phyloP scores from a whole-genome alignment of 2,113 vertebrate species.

The Terrapene triunguis region DNA sequence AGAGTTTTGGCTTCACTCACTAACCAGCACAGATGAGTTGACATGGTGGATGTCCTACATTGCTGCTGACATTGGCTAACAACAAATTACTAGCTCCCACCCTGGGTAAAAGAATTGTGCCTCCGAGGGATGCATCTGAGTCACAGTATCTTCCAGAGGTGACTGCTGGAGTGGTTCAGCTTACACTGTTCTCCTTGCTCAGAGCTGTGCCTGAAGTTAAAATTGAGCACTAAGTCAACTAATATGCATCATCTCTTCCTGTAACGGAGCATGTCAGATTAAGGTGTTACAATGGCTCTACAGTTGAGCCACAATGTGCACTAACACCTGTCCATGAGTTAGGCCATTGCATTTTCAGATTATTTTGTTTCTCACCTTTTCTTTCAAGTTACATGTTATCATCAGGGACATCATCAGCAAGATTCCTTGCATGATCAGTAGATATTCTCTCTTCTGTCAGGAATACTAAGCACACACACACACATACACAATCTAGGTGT shows the following conservation, averaged over 20 bases:
- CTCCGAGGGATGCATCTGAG: background rate
- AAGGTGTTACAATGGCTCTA: background rate
- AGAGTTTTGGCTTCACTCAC: background rate
- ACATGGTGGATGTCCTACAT: background rate
- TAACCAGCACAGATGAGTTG: background rate
- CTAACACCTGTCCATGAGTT: background rate
- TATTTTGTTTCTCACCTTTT: background rate
- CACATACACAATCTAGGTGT: background rate
- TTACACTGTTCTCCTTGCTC: background rate
- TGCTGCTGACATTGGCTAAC: fast-evolving
- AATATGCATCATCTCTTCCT: background rate
- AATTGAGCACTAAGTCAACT: background rate
- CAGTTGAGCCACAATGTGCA: background rate
- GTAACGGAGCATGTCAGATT: background rate
- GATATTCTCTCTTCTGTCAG: background rate
- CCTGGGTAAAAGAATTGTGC: background rate
- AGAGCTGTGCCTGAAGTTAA: background rate
- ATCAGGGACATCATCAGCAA: background rate
- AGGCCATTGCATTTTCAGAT: background rate
- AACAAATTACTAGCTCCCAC: background rate
- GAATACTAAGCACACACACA: background rate
- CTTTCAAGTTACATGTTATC: background rate
- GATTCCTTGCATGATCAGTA: background rate
- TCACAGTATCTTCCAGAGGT: background rate
- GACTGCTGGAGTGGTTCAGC: background rate